These are phyloP conservation scores for Arnoldichthys spilopterus DNA, from an alignment of 2,797 vertebrate species.

Conservation along the genomic window DNA sequence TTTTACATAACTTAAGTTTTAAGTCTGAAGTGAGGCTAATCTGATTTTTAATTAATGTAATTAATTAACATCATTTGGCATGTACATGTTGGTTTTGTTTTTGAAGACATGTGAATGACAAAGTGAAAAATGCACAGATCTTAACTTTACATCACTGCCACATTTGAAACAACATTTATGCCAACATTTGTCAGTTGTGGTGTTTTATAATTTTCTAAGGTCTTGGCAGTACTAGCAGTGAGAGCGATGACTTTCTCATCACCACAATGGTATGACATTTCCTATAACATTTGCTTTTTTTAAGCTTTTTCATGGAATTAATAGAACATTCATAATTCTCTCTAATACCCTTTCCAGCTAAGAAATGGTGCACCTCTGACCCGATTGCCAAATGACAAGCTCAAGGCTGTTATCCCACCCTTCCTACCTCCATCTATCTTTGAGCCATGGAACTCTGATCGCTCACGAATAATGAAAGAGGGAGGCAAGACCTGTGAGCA, in stretches of 20 bases:
- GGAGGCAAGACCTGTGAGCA: constrained; percentile 83
- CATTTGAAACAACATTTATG: background rate
- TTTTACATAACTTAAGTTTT: background rate
- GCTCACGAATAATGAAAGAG: constrained; percentile 80
- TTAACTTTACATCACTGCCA: background rate
- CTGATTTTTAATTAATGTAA: no score
- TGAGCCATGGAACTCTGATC: constrained; percentile 93
- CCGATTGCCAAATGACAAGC: constrained; percentile 91
- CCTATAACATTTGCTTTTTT: no score
- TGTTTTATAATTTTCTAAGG: constrained; percentile 71
- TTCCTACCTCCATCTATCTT: constrained; percentile 96
- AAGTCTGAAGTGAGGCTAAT: background rate
- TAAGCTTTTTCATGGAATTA: no score
- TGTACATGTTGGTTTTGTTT: no score
- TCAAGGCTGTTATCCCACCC: constrained; percentile 97
- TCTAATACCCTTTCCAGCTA: constrained; percentile 71
- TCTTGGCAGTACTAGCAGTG: constrained; percentile 77
- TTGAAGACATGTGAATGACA: background rate
- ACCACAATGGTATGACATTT: constrained; percentile 87
- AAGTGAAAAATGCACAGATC: background rate
- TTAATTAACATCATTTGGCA: no score
- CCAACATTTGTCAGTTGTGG: background rate
- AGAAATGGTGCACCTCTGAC: constrained; percentile 91
- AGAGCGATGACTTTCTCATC: constrained; percentile 88
- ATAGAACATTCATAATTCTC: no score